Conservation (phyloP, 2,888 invertebrate genomes). For the Drosophila fulvimacula region DNA sequence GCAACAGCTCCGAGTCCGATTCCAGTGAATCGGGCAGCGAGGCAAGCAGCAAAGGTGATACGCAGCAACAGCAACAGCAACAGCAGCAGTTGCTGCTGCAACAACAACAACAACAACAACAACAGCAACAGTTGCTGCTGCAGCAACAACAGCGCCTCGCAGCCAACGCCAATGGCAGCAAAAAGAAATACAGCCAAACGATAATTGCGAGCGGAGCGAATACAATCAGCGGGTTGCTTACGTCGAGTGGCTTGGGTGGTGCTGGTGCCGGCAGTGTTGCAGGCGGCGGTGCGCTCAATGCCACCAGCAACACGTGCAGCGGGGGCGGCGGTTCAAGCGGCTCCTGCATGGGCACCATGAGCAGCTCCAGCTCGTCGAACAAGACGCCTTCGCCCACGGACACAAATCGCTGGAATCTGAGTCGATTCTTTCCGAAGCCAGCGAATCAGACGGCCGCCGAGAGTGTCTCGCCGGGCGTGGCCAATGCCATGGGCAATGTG, state of each 20-base stretch:
- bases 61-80: slow-evolving; percentile 51
- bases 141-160: slow-evolving; percentile 38
- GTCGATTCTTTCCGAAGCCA: slow-evolving; percentile 80
- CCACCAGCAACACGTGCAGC: slow-evolving; percentile 4
- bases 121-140: slow-evolving; percentile 31
- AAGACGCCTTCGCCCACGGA: slow-evolving; percentile 82
- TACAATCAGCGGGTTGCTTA: slow-evolving; percentile 71
- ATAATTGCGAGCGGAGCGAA: slow-evolving; percentile 74
- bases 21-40: slow-evolving; percentile 84
- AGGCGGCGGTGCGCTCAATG: slow-evolving; percentile 3
- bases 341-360: slow-evolving; percentile 54
- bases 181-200: slow-evolving; percentile 72
- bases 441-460: slow-evolving; percentile 65
- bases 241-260: slow-evolving; percentile 57
- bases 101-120: slow-evolving; percentile 44
- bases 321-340: slow-evolving; percentile 41
- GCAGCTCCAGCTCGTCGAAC: slow-evolving; percentile 77
- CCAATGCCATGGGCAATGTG: slow-evolving; percentile 70
- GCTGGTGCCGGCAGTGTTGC: slow-evolving; percentile 22
- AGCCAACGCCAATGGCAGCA: slow-evolving; percentile 47
- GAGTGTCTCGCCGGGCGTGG: slow-evolving; percentile 73
- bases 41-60: slow-evolving; percentile 81
- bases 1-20: slow-evolving; percentile 85
- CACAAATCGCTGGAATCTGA: slow-evolving; percentile 81
- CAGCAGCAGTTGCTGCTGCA: slow-evolving; percentile 35